phyloP scores from a whole-genome alignment of 1,140 invertebrate species.

The Augochlora pura region DNA sequence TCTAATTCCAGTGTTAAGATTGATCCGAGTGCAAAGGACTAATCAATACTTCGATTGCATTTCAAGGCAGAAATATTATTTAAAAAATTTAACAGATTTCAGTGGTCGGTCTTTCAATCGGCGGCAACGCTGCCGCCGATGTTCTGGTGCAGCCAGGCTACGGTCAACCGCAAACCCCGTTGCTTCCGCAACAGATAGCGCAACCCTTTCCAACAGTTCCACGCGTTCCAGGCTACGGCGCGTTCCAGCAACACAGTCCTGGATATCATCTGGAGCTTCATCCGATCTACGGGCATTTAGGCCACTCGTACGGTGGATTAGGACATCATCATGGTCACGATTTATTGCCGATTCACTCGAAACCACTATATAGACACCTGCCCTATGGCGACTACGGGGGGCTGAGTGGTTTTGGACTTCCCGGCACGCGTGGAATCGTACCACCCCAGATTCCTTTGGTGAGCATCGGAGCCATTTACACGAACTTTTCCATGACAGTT shows the following conservation, averaged over 20 bases:
- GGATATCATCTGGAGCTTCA: slow-evolving; percentile 22
- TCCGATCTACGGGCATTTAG: not conserved
- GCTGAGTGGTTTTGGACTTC: not conserved
- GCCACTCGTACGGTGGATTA: not conserved
- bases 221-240: too few relatives aligned
- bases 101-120: not conserved
- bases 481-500: too few relatives aligned
- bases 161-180: not conserved
- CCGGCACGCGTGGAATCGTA: not conserved
- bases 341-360: not conserved
- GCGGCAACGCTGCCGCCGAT: slow-evolving; percentile 7
- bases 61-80: not conserved
- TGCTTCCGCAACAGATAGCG: not conserved
- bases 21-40: too few relatives aligned
- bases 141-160: slow-evolving; percentile 46
- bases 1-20: too few relatives aligned
- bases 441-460: not conserved
- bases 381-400: not conserved
- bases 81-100: slow-evolving; percentile 7
- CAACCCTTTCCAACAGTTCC: not conserved
- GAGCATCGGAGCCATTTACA: not conserved
- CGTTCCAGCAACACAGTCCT: not conserved
- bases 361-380: not conserved
- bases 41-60: not conserved
- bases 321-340: not conserved